Conservation (phyloP, 2,888 invertebrate genomes). For the Ornithoptera priamus region DNA sequence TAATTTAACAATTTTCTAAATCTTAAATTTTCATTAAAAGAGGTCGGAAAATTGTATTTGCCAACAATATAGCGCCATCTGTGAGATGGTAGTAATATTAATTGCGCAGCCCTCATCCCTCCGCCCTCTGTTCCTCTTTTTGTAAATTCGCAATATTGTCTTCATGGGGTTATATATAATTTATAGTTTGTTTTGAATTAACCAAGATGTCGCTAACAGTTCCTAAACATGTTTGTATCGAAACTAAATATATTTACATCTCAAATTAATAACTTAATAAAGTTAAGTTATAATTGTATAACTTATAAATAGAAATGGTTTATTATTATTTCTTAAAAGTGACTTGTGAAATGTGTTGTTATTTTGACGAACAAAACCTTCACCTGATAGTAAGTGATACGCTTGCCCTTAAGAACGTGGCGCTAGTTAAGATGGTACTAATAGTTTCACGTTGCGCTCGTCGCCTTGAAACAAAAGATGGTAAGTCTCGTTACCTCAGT, state of each 20-base stretch:
- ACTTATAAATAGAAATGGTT: no score
- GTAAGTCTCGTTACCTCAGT: no score
- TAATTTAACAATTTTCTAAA: neutral
- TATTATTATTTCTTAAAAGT: no score
- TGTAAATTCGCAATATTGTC: slow-evolving; percentile 14
- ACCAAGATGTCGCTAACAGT: slow-evolving; percentile 46
- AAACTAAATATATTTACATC: neutral
- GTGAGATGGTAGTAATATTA: slow-evolving; percentile 45
- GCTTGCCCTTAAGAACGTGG: no score
- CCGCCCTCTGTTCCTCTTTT: slow-evolving; percentile 28
- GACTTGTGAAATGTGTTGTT: no score
- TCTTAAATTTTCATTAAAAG: neutral
- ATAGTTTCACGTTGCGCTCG: no score
- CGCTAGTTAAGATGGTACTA: no score
- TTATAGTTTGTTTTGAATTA: slow-evolving; percentile 9
- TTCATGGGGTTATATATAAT: neutral
- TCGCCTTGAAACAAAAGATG: no score
- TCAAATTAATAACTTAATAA: no score
- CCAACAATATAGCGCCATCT: slow-evolving; percentile 51
- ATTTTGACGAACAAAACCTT: no score
- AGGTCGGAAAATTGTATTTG: neutral
- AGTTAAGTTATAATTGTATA: no score
- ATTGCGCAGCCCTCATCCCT: slow-evolving; percentile 34
- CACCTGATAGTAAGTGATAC: no score
- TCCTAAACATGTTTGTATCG: slow-evolving; percentile 4